Percentiles rank a stretch among this genome's conserved stretches.
phyloP scores from a whole-genome alignment of 2,888 invertebrate genomes.

The Thecocarcelia acutangulata region DNA sequence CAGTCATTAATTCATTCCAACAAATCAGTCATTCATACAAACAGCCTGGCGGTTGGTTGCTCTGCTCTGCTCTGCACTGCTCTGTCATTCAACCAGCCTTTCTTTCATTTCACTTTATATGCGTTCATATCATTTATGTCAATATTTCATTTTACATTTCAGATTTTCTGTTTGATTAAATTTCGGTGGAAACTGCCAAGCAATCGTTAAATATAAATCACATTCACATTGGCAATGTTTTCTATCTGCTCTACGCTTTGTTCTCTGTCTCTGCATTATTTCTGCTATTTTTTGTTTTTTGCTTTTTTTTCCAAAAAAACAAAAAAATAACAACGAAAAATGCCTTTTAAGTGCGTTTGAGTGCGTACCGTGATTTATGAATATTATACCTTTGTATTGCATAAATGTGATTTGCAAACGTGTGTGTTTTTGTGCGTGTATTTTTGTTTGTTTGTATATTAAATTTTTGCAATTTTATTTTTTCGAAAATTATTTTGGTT shows the following conservation, averaged over 20 bases:
- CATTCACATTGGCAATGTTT: constrained; percentile 54
- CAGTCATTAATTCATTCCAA: not conserved
- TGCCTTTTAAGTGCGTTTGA: constrained; percentile 26
- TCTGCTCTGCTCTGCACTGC: too few relatives aligned
- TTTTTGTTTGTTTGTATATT: not conserved
- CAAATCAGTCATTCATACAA: constrained; percentile 32
- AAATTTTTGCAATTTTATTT: constrained; percentile 19
- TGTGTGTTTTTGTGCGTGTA: constrained; percentile 14
- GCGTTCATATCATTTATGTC: constrained; percentile 66
- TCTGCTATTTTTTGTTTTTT: not conserved
- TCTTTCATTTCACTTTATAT: constrained; percentile 42
- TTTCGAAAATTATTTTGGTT: constrained; percentile 47
- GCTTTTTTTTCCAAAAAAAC: not conserved
- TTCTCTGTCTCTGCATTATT: constrained; percentile 3
- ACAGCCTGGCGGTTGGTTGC: constrained; percentile 20
- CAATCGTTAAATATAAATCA: constrained; percentile 65
- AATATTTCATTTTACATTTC: constrained; percentile 73
- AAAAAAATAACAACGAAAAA: constrained; percentile 6
- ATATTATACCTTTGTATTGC: constrained; percentile 31
- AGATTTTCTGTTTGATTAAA: constrained; percentile 76
- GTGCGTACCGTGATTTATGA: constrained; percentile 53
- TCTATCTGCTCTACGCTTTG: constrained; percentile 36
- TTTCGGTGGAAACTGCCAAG: constrained; percentile 71
- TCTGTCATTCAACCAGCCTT: constrained; percentile 30
- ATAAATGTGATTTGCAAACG: not conserved